Conservation (phyloP, 1,140 invertebrate species). For the Calephelis virginiensis region DNA sequence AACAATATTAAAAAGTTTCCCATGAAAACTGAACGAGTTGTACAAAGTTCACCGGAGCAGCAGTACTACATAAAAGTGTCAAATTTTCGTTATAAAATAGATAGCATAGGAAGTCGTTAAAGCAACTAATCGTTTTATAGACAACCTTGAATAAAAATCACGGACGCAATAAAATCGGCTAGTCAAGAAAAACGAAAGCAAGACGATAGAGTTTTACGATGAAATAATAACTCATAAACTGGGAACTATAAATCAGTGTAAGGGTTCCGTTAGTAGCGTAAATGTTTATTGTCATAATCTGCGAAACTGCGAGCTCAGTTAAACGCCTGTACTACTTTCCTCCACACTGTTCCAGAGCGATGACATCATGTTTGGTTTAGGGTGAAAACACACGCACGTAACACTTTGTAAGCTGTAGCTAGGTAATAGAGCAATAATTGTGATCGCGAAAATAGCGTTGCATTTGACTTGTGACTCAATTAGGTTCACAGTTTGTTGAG, state of each 20-base stretch:
- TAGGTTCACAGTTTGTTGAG: too few relatives aligned
- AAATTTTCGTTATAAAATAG: too few relatives aligned
- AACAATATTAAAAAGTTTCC: too few relatives aligned
- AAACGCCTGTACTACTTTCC: constrained; percentile 24
- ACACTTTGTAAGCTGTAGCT: too few relatives aligned
- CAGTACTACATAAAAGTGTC: too few relatives aligned
- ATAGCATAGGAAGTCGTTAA: too few relatives aligned
- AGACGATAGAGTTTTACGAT: constrained; percentile 4
- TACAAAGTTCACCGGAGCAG: too few relatives aligned
- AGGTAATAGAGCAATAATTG: too few relatives aligned
- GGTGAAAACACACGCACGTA: neutral
- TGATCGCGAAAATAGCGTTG: too few relatives aligned
- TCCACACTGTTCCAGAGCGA: constrained; percentile 19
- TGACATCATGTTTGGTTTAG: constrained; percentile 22
- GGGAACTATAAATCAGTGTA: constrained; percentile 13
- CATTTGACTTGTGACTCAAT: too few relatives aligned
- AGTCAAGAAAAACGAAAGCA: constrained; percentile 1
- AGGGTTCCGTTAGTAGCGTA: constrained; percentile 16
- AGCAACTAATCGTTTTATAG: neutral
- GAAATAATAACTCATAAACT: constrained; percentile 16
- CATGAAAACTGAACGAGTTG: too few relatives aligned
- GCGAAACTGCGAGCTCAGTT: constrained; percentile 8
- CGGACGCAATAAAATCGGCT: constrained; percentile 3
- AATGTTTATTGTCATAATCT: constrained; percentile 18
- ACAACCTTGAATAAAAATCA: constrained; percentile 8